Evolutionary conservation across 2,797 vertebrate species (phyloP), one percentile per base, ranked within the genome.

Genomic region (Acanthornis magna): DNA sequence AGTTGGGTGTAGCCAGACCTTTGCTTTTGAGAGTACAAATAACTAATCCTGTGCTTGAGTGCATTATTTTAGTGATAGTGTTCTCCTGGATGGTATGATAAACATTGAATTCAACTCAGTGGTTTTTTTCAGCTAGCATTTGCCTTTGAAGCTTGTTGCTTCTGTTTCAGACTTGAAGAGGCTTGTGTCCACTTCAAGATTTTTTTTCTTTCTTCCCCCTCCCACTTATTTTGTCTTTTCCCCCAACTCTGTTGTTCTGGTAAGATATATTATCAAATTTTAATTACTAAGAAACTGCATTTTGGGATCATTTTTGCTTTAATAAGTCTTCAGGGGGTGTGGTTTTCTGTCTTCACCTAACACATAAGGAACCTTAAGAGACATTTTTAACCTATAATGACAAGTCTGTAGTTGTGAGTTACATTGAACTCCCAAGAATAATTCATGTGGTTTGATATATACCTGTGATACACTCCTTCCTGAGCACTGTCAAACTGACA

Each of bases 1-100:
- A 53, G 25, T 20, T 93, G 94, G 89, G 88, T 93, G 91, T 97
- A 94, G 63, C 85, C 85, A 75, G 51, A 75, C 48, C 42, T 79
- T 65, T 50, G 60, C 83, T 87, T 94, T 75, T 89, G n/a, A 81
- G 61, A 91, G 26, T 62, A 91, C 70, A 94, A 88, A 74, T 87
- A 96, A 72, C 32, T 89, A 62, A 81, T 61, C 55, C 90, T 38
- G 23, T 86, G 47, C 70, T 86, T 42, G 14, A 88, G 23, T 85
- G 48, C 38, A 3, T 89, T 92, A 77, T 88, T 93, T 88, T 54
- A 76, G 89, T 38, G 85, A 85, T 66, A 63, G 88, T 32, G 55
- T 89, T 87, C 71, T 94, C 26, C 11, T 43, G 73, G 66, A 93
- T 92, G 57, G 14, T 75, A 80, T 43, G 57, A 92, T 95, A 95